Conservation (phyloP, 2,888 invertebrate species). For the Leptinotarsa peninsularis region DNA sequence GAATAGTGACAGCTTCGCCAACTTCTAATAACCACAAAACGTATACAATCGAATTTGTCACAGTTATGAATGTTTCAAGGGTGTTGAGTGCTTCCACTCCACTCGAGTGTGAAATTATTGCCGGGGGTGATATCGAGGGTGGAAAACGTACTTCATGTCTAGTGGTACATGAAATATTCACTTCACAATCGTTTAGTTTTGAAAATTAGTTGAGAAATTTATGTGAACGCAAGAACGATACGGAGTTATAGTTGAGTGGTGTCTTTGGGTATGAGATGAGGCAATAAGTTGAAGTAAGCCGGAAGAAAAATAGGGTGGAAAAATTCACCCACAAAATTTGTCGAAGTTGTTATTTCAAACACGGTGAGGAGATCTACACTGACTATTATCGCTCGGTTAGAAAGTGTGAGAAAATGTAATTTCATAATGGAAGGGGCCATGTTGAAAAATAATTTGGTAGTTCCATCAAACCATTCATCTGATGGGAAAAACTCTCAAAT, state of each 20-base stretch:
- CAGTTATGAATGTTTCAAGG: slow-evolving; percentile 17
- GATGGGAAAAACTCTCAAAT: too few species aligned
- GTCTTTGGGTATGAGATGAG: too few species aligned
- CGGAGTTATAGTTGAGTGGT: background rate
- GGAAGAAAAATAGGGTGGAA: too few species aligned
- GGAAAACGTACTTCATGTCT: slow-evolving; percentile 10
- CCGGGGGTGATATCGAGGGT: slow-evolving; percentile 15
- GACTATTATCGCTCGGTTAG: too few species aligned
- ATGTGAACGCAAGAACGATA: background rate
- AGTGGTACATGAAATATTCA: slow-evolving; percentile 11
- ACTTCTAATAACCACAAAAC: slow-evolving; percentile 18
- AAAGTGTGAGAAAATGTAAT: too few species aligned
- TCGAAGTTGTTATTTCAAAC: too few species aligned
- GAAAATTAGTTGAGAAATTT: background rate
- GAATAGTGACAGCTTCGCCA: background rate
- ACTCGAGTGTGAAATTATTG: slow-evolving; percentile 20
- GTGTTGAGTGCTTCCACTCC: background rate
- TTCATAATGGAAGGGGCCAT: too few species aligned
- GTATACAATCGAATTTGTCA: slow-evolving; percentile 14
- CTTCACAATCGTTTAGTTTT: slow-evolving; percentile 9
- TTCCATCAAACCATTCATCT: too few species aligned
- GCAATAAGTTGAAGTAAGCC: too few species aligned
- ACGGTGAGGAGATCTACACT: too few species aligned
- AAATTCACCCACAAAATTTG: too few species aligned
- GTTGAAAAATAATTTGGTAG: too few species aligned